A percentile compares a stretch with the other conserved stretches of the same genome.
Evolutionary conservation across 2,113 vertebrate species (phyloP).

Genomic region (Dascyllus trimaculatus): DNA sequence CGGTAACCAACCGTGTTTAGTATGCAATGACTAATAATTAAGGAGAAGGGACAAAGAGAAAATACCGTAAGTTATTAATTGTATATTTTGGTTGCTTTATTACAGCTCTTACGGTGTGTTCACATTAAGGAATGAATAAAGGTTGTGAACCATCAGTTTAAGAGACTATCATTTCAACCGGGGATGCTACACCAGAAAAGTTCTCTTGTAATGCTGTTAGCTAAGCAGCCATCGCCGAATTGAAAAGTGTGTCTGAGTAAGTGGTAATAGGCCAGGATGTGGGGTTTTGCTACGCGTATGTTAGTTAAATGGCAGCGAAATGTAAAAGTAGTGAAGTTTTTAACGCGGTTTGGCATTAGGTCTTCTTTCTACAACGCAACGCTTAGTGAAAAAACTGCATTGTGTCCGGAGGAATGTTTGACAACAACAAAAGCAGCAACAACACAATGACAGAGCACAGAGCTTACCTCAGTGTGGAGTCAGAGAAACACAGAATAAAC

Average conservation of each 20-base stretch:
- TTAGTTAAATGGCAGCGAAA: rapidly evolving
- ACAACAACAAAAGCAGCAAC: background rate
- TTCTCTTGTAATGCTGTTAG: background rate
- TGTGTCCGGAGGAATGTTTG: constrained; percentile 42
- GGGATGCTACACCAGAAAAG: too few relatives aligned
- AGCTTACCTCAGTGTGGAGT: constrained; percentile 39
- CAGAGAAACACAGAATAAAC: background rate
- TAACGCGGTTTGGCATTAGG: background rate
- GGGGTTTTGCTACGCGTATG: rapidly evolving
- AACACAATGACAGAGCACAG: background rate
- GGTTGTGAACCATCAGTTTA: too few relatives aligned
- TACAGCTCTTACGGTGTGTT: too few relatives aligned
- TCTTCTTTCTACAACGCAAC: background rate
- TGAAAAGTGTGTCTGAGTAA: rapidly evolving
- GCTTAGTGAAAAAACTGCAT: background rate
- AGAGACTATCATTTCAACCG: too few relatives aligned
- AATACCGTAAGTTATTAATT: too few relatives aligned
- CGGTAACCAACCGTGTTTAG: too few relatives aligned
- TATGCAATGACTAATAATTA: too few relatives aligned
- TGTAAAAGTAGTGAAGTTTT: background rate
- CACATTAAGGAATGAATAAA: too few relatives aligned
- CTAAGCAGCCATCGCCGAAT: background rate
- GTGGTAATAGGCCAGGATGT: rapidly evolving
- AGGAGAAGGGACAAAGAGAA: too few relatives aligned
- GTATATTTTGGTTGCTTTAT: too few relatives aligned